Percentiles rank a stretch among this genome's conserved stretches.
phyloP scores from a whole-genome alignment of 2,797 vertebrate species.

The Caiman crocodilus region DNA sequence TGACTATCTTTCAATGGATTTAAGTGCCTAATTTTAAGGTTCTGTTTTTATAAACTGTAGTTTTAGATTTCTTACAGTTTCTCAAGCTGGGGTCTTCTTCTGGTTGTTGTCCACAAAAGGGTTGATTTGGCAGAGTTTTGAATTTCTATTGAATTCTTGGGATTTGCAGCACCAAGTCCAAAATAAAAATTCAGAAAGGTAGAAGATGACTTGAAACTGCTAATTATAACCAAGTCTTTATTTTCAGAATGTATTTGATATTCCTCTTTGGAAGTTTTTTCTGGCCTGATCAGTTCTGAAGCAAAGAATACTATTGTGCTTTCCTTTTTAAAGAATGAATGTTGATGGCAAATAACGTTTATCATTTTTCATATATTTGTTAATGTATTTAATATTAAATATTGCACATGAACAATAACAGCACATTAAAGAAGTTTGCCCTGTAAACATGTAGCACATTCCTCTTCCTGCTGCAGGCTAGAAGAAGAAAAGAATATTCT shows the following conservation, averaged over 20 bases:
- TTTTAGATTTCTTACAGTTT: not conserved
- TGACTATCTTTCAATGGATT: not conserved
- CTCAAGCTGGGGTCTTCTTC: not conserved
- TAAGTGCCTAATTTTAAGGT: not conserved
- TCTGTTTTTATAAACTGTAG: not conserved
- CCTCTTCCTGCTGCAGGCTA: slow-evolving; percentile 80
- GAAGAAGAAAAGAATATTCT: slow-evolving; percentile 87
- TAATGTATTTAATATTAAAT: not conserved
- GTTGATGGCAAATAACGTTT: not conserved
- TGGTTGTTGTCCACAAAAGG: not conserved
- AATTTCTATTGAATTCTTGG: not conserved
- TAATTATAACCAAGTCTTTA: not conserved
- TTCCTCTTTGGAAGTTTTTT: not conserved
- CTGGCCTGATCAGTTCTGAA: not conserved
- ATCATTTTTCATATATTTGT: not conserved
- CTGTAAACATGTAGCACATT: not conserved
- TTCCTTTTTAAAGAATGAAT: not conserved
- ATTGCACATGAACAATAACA: not conserved
- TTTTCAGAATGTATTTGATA: not conserved
- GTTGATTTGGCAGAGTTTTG: not conserved
- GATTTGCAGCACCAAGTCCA: not conserved
- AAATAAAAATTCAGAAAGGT: not conserved
- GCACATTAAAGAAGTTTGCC: not conserved
- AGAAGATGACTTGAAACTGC: not conserved
- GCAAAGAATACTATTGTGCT: accelerated